A percentile compares a stretch with the other conserved stretches of the same genome.
Conservation (phyloP, 2,888 invertebrate species). For the Drosophila emarginata region DNA sequence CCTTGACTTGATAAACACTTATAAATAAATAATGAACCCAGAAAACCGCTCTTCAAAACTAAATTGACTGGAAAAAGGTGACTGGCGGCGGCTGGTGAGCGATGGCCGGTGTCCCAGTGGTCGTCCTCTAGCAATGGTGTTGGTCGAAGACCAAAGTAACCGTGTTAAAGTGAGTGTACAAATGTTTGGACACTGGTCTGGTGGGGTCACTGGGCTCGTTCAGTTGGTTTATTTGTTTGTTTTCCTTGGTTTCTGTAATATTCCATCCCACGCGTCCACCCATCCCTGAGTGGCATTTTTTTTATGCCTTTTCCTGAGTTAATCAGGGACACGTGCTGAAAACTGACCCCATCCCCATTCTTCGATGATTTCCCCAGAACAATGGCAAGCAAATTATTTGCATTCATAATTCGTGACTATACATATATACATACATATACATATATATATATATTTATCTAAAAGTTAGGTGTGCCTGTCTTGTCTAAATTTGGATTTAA, state of each 20-base stretch:
- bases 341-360: neutral
- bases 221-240: conserved; percentile 32
- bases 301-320: neutral
- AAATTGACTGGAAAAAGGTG: conserved; percentile 66
- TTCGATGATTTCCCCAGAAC: neutral
- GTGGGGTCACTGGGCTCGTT: conserved; percentile 9
- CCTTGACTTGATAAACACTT: conserved; percentile 25
- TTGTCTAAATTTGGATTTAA: conserved; percentile 37
- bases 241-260: conserved; percentile 53
- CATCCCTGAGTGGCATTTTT: conserved; percentile 26
- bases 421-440: neutral
- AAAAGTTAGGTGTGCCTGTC: conserved; percentile 9
- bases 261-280: conserved; percentile 19
- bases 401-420: neutral
- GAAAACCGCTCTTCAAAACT: conserved; percentile 46
- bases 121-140: neutral
- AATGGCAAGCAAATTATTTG: neutral
- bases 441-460: too few species aligned
- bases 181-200: conserved; percentile 56
- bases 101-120: neutral
- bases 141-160: neutral
- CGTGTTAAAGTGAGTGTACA: conserved; percentile 43
- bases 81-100: conserved; percentile 12
- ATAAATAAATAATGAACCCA: conserved; percentile 60
- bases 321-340: conserved; percentile 34